phyloP scores from a whole-genome alignment of 2,888 invertebrate genomes.

The Erynnis tages region DNA sequence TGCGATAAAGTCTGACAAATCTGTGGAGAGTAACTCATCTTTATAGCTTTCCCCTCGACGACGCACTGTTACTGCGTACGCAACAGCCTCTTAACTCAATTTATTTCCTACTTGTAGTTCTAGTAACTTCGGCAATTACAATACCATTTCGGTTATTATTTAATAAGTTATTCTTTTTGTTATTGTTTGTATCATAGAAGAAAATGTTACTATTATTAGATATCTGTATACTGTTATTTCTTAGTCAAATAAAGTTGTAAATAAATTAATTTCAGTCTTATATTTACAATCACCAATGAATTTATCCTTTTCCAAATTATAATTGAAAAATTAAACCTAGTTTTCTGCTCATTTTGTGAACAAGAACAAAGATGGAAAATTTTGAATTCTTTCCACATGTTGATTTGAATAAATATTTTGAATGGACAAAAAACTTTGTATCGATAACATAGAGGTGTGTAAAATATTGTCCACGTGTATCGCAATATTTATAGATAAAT shows the following conservation, averaged over 20 bases:
- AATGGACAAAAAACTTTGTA: no score
- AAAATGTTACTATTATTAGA: background rate
- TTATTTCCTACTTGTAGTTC: background rate
- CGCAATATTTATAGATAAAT: no score
- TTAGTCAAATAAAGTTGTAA: background rate
- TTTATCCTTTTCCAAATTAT: no score
- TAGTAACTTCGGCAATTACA: background rate
- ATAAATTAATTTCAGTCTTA: background rate
- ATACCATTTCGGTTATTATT: background rate
- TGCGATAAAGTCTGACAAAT: conserved; percentile 16
- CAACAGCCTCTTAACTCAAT: background rate
- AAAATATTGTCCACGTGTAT: no score
- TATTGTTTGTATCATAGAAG: background rate
- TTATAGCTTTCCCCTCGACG: background rate
- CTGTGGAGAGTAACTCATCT: background rate
- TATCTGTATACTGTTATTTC: background rate
- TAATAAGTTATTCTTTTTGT: background rate
- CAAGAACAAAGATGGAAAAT: no score
- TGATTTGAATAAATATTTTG: no score
- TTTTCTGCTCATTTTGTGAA: no score
- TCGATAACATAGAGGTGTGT: no score
- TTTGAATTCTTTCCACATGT: no score
- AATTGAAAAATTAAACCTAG: no score
- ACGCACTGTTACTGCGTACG: background rate
- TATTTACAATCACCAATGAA: no score